Conservation (phyloP, 2,113 vertebrate genomes). For the Choloepus hoffmanni region DNA sequence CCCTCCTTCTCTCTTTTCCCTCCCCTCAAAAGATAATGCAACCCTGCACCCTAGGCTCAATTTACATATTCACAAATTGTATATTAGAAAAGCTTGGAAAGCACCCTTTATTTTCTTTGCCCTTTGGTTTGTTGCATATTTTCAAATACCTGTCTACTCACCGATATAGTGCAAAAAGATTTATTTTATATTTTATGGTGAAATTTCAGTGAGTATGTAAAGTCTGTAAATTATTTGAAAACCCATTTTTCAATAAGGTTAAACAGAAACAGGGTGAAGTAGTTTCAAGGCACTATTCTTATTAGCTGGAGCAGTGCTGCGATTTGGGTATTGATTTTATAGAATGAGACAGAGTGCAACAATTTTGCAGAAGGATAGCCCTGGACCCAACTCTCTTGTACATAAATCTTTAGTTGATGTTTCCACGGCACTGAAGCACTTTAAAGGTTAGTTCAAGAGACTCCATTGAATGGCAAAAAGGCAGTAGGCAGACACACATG, state of each 20-base stretch:
- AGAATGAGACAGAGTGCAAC: not conserved
- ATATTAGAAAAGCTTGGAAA: constrained; percentile 30
- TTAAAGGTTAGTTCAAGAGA: not conserved
- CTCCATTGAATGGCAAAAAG: not conserved
- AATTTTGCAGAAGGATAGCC: not conserved
- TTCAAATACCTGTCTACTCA: constrained; percentile 29
- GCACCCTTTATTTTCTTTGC: not conserved
- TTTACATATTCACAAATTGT: not conserved
- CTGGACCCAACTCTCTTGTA: not conserved
- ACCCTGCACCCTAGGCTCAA: not conserved
- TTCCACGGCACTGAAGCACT: not conserved
- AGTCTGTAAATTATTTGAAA: not conserved
- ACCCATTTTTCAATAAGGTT: not conserved
- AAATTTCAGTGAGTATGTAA: not conserved
- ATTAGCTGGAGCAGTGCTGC: not conserved
- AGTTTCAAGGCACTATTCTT: not conserved
- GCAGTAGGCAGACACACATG: not conserved
- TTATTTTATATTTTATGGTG: not conserved
- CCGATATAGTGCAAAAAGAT: not conserved
- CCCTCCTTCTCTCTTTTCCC: not conserved
- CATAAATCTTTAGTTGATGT: not conserved
- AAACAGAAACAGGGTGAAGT: not conserved
- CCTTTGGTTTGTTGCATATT: not conserved
- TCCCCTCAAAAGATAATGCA: not conserved
- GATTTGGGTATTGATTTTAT: not conserved